Evolutionary conservation across 2,113 vertebrate species (phyloP), one percentile per base, ranked within the genome.

Genomic region (Hydrochoerus hydrochaeris): DNA sequence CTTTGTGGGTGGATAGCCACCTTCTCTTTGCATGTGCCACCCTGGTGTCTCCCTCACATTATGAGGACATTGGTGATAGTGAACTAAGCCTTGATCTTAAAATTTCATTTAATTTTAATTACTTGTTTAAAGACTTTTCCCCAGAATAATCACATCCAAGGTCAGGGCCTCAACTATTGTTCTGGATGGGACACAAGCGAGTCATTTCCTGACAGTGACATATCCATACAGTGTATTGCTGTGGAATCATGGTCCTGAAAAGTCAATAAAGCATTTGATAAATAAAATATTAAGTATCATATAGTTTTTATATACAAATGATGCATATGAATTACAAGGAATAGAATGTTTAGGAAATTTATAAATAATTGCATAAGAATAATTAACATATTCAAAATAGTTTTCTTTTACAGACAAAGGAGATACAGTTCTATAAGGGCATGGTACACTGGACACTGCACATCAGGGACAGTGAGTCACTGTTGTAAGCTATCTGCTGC

Each of bases 361-460:
- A 4, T 84, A 78, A 58, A 30, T 30, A 44, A 52, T 60, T 83
- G 4, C 12, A 7, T 52, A 69, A 87, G 16, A 49, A 28, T 89
- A 89, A 65, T 65, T 38, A 35, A 69, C 26, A 96, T 26, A 35
- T 26, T 54, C 16, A 49, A 78, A 44, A 24, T 5, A 30, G 49
- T 75, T 44, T 80, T 80, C 38, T 22, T 93, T 35, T 49, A 19
- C 16, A 73, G 14, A 1, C 38, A 30, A 71, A 69, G 30, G 2
- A n/a, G 3, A 0, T 13, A 46, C 9, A 62, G 49, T 71, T 44
- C 17, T 24, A 1, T 44, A 63, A 35, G 2, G 41, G 22, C 26
- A 49, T 2, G 22, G 19, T 41, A 19, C 0, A 19, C 0, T 30
- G 35, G 8, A 7, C 1, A 19, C 20, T 7, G 49, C 3, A 17